These are phyloP conservation scores for Odontophorus gujanensis DNA, from an alignment of 2,113 vertebrate species.

Conservation along the genomic window DNA sequence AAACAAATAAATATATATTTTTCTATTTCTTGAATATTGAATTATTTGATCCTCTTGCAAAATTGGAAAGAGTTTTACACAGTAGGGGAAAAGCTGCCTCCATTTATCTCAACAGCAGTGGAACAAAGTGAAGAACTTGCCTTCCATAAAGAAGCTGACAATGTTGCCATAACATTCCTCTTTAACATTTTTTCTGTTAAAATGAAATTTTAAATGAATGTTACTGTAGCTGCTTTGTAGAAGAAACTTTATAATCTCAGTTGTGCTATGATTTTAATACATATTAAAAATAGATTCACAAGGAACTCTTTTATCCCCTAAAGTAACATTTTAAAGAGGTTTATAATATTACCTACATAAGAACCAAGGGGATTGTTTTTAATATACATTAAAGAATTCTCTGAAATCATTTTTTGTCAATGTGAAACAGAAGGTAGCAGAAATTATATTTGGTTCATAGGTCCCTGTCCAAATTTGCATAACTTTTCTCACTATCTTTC, in stretches of 20 bases:
- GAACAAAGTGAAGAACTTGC: neutral
- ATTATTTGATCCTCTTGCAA: neutral
- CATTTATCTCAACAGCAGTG: neutral
- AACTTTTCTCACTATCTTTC: neutral
- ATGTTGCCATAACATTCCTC: neutral
- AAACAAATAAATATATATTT: neutral
- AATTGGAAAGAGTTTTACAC: neutral
- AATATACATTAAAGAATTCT: neutral
- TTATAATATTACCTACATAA: neutral
- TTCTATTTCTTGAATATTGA: neutral
- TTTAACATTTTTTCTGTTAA: neutral
- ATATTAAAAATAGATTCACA: neutral
- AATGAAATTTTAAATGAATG: neutral
- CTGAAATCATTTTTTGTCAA: neutral
- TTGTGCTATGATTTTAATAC: neutral
- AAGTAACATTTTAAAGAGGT: neutral
- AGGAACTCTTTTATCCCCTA: neutral
- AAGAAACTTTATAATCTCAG: neutral
- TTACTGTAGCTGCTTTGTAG: neutral
- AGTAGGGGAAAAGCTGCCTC: neutral
- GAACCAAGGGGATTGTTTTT: neutral
- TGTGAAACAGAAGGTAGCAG: neutral
- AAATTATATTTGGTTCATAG: neutral
- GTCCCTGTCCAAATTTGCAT: neutral
- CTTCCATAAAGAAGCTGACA: neutral